Base-by-base conservation (phyloP, 1,140 invertebrate genomes). In the Solen grandis region DNA sequence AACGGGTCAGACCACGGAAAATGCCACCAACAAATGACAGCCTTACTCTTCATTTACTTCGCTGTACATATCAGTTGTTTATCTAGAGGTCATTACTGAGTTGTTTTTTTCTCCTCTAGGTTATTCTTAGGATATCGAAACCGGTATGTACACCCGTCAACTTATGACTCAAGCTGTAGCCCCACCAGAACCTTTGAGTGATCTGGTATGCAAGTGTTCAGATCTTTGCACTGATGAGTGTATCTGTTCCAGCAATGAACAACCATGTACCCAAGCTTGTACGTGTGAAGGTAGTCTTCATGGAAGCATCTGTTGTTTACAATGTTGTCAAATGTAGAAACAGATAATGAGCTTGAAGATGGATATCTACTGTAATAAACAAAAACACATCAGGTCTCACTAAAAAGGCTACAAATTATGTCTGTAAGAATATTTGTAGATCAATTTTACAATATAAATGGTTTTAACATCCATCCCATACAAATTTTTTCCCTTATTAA, bases 41-140 rank as follows among this genome's bases (percentile, higher is more conserved):
- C n/a, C 41, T 65, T 38, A n/a, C 41, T 13, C 22, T 38, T 10
- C 62, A 36, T 65, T 65, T 65, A 22, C 35, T 65, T 14, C 35
- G 62, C 2, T 65, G 62, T n/a, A 65, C 27, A 36, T 65, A 65
- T 38, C 62, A 65, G 35, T 25, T 65, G 13, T 65, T 65, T 13
- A 38, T 65, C 19, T 65, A 36, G 62, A 36, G 35, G 10, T 13
- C 13, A 38, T 19, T n/a, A 19, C 35, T 65, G 35, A 25, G 41
- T 10, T n/a, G n/a, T n/a, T n/a, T n/a, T n/a, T n/a, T n/a, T n/a
- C n/a, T n/a, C n/a, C n/a, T n/a, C n/a, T n/a, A n/a, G 62, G 62
- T 4, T 65, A 65, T 38, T 38, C 10, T 4, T 16, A 27, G 19
- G 59, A 60, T 31, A 5, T 2, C 5, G 8, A 68, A 50, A 25